Evolutionary conservation across 2,797 vertebrate genomes (phyloP).

Genomic region (Champsocephalus esox): DNA sequence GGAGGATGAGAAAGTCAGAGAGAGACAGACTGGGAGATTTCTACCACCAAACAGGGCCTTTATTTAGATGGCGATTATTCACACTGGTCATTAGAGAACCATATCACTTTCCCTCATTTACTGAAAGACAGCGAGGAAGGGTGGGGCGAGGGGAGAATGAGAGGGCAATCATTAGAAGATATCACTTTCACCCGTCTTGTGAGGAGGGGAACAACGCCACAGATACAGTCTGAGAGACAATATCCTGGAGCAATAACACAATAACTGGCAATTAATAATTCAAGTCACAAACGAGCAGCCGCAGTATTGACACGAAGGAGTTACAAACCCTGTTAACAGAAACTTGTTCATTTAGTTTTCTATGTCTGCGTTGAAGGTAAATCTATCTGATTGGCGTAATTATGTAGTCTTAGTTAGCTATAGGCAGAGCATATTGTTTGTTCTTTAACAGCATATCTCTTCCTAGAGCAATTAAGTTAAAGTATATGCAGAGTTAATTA

Average conservation of each 20-base stretch:
- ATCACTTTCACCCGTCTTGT: constrained; percentile 84
- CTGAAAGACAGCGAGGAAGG: constrained; percentile 81
- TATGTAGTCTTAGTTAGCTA: constrained; percentile 26
- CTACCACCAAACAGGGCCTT: constrained; percentile 83
- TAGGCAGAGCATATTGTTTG: constrained; percentile 37
- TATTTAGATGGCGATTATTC: constrained; percentile 89
- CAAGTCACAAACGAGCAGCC: constrained; percentile 54
- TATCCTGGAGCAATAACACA: constrained; percentile 69
- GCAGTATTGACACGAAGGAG: constrained; percentile 26
- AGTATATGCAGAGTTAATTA: constrained; percentile 77
- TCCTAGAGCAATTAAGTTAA: constrained; percentile 68
- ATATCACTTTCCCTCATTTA: constrained; percentile 90
- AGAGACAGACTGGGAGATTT: constrained; percentile 66
- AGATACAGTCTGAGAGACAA: constrained; percentile 55
- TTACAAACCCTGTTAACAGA: constrained; percentile 34
- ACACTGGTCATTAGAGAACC: constrained; percentile 86
- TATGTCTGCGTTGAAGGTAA: constrained; percentile 3
- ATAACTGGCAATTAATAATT: constrained; percentile 75
- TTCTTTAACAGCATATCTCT: constrained; percentile 44
- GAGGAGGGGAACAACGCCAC: constrained; percentile 70
- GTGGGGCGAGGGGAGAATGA: constrained; percentile 48
- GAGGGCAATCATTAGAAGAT: constrained; percentile 86
- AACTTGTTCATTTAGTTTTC: constrained; percentile 25
- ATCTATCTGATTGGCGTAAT: constrained; percentile 51
- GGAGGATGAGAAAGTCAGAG: constrained; percentile 39